Conservation (phyloP, 1,140 invertebrate genomes). For the Trypoxylus dichotomus region DNA sequence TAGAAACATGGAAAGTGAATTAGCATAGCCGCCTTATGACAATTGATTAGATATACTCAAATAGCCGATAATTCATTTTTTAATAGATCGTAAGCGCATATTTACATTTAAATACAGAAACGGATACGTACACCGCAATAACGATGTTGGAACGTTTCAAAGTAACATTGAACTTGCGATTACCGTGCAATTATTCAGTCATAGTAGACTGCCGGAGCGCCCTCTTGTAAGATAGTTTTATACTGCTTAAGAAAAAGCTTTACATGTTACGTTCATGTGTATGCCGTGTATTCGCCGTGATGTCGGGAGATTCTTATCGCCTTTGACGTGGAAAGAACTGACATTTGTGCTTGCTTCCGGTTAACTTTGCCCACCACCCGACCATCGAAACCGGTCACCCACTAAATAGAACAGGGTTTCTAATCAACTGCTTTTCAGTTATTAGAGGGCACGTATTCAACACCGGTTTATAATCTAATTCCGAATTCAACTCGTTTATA, state of each 20-base stretch:
- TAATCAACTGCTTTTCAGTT: not conserved
- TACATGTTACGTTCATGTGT: not conserved
- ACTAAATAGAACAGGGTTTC: not conserved
- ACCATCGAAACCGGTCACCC: not conserved
- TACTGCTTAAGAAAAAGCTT: not conserved
- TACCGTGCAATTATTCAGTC: slow-evolving; percentile 17
- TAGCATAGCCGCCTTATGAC: not conserved
- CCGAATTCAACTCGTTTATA: too few relatives aligned
- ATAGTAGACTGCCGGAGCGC: not conserved
- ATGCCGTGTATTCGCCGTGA: not conserved
- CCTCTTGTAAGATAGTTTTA: not conserved
- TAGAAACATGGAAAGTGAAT: not conserved
- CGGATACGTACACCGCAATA: not conserved
- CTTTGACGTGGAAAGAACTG: slow-evolving; percentile 26
- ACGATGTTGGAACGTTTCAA: not conserved
- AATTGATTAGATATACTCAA: not conserved
- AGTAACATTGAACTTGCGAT: slow-evolving; percentile 10
- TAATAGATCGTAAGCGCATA: not conserved
- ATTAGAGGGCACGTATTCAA: not conserved
- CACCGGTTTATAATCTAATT: too few relatives aligned
- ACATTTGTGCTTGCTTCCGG: slow-evolving; percentile 26
- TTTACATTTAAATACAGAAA: not conserved
- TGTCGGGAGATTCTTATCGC: slow-evolving; percentile 8
- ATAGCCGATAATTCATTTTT: not conserved
- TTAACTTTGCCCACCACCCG: slow-evolving; percentile 10